These are phyloP conservation scores for Chelmon rostratus DNA, from an alignment of 2,797 vertebrate genomes.

Conservation along the genomic window DNA sequence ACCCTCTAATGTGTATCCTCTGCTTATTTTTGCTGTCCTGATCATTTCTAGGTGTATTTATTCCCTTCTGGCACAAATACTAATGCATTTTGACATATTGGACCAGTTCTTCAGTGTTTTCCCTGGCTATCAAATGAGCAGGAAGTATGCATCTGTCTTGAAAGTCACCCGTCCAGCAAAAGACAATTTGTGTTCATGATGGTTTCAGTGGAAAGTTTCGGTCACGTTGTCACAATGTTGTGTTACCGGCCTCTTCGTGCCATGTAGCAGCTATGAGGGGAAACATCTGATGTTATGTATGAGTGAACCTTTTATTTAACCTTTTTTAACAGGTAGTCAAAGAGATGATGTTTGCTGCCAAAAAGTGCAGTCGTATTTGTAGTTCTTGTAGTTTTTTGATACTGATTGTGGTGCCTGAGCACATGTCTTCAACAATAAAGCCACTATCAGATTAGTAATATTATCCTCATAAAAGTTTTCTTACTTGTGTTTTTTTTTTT, in stretches of 20 bases:
- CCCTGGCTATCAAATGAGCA: neutral
- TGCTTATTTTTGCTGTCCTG: neutral
- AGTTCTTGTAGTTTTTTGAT: neutral
- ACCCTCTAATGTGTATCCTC: too few relatives aligned
- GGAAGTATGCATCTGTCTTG: neutral
- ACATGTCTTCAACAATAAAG: neutral
- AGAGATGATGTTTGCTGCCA: neutral
- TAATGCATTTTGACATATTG: neutral
- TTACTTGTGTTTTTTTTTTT: neutral
- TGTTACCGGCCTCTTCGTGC: neutral
- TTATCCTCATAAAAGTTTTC: neutral
- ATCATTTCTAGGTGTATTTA: neutral
- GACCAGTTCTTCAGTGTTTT: neutral
- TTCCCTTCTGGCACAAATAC: neutral
- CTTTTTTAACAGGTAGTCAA: neutral
- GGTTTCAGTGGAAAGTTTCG: neutral
- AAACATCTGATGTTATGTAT: neutral
- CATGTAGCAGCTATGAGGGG: neutral
- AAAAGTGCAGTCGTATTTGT: conserved; percentile 6
- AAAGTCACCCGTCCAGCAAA: neutral
- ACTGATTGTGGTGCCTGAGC: neutral
- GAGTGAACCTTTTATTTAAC: neutral
- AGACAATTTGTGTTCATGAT: neutral
- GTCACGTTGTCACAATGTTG: neutral
- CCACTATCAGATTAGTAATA: neutral